These are phyloP conservation scores for Amblyopsis hoosieri DNA, from an alignment of 2,797 vertebrate genomes.

Conservation along the genomic window DNA sequence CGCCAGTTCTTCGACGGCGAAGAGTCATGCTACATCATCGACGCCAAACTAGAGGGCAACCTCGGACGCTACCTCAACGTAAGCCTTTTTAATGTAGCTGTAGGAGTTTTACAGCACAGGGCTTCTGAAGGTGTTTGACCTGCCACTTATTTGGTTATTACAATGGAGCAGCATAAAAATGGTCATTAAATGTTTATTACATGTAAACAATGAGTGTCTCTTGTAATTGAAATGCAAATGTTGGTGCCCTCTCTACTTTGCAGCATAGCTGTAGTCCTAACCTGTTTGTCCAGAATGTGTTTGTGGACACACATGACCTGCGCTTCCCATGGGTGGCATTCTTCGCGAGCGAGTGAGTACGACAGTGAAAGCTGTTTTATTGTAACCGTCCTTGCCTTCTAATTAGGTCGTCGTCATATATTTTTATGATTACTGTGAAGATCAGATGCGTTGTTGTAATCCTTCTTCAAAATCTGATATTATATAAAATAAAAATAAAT, in stretches of 20 bases:
- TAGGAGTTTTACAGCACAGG: neutral
- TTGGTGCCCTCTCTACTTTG: constrained; percentile 30
- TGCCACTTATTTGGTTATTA: neutral
- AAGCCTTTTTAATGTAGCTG: constrained; percentile 44
- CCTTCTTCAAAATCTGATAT: no score
- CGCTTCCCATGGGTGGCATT: constrained; percentile 98
- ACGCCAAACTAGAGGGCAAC: constrained; percentile 96
- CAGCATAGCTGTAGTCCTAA: constrained; percentile 99
- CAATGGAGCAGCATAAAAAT: no score
- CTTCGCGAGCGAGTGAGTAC: constrained; percentile 98
- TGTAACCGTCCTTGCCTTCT: no score
- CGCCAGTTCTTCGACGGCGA: constrained; percentile 94
- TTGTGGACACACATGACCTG: constrained; percentile 96
- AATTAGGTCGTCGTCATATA: no score
- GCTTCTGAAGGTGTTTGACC: neutral
- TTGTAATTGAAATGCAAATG: no score
- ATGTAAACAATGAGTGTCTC: neutral
- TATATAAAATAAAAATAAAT: no score
- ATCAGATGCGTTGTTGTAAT: no score
- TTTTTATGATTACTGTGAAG: no score
- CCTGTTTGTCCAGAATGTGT: constrained; percentile 98
- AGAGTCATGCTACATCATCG: constrained; percentile 98
- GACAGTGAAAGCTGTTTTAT: neutral
- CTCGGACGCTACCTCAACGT: constrained; percentile 97
- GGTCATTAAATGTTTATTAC: no score